Base-by-base conservation (phyloP, 2,113 vertebrate species). In the Saccopteryx bilineata region DNA sequence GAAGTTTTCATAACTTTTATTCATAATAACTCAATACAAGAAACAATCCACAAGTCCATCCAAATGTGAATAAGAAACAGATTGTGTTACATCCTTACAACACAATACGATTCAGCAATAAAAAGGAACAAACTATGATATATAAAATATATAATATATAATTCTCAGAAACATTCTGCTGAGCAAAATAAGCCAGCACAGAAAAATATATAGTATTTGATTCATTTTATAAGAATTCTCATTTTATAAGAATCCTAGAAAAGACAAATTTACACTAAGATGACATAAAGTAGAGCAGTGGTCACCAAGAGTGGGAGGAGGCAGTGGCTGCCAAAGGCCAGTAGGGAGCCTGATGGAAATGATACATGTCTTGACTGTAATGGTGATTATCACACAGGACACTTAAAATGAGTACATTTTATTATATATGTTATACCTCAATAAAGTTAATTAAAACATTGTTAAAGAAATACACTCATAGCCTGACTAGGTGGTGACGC, bases 21-120 rank as follows among this genome's bases (percentile, higher is more conserved):
- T 74, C 28, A 33, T 19, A 86, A 56, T 71, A 84, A 92, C 76
- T 88, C 76, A 60, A 88, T 83, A 65, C 33, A 24, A 96, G 46
- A 66, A 52, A 83, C 28, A 58, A 66, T 82, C 68, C 33, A 46
- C 24, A 65, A 90, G 14, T 24, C 63, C 63, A 72, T 72, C 56
- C 79, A 54, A 87, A 74, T 76, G 63, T 76, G 71, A 65, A 33
- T 13, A 10, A 5, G n/a, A 74, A 94, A 76, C 13, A 63, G 82
- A 91, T 33, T 61, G 24, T 87, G 17, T 26, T 48, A 54, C 12
- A 68, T 24, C 26, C 14, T 52, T 54, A 54, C 18, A 39, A 26
- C 15, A 39, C 3, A 81, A 76, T 66, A 65, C 3, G 65, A 52
- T 21, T 28, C 52, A 68, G n/a, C 18, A 76, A 48, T 39, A 52